phyloP scores from a whole-genome alignment of 1,140 invertebrate genomes.

The Phocides pigmalion region DNA sequence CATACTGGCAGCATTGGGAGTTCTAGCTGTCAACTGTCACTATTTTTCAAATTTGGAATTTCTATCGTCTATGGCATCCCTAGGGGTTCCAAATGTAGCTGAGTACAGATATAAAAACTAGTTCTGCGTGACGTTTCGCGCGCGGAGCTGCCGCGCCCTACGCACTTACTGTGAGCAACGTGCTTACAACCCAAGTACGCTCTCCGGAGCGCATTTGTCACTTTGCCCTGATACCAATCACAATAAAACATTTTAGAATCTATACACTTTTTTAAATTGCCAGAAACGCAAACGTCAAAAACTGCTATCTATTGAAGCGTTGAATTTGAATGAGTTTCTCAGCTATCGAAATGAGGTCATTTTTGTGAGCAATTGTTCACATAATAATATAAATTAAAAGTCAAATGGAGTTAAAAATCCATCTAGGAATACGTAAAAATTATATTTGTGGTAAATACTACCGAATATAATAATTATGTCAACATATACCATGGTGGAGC shows the following conservation, averaged over 20 bases:
- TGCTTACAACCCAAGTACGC: conserved; percentile 84
- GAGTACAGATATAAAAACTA: conserved; percentile 37
- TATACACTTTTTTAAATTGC: background rate
- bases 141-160: conserved; percentile 57
- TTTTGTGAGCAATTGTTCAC: conserved; percentile 2
- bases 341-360: conserved; percentile 18
- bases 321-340: conserved; percentile 13
- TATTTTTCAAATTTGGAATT: conserved; percentile 33
- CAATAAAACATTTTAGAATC: conserved; percentile 48
- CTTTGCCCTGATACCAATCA: conserved; percentile 78
- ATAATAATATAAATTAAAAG: background rate
- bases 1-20: conserved; percentile 35
- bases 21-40: conserved; percentile 29
- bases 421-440: conserved; percentile 31
- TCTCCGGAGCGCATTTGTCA: conserved; percentile 81
- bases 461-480: too few species aligned
- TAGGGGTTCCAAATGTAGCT: conserved; percentile 45
- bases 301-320: conserved; percentile 6
- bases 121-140: conserved; percentile 31
- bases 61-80: conserved; percentile 49
- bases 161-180: conserved; percentile 84
- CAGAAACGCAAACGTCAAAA: conserved; percentile 1
- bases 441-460: conserved; percentile 5
- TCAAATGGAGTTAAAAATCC: conserved; percentile 2
- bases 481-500: too few species aligned